Evolutionary conservation across 2,797 vertebrate species (phyloP).

Genomic region (Sebastes umbrosus): DNA sequence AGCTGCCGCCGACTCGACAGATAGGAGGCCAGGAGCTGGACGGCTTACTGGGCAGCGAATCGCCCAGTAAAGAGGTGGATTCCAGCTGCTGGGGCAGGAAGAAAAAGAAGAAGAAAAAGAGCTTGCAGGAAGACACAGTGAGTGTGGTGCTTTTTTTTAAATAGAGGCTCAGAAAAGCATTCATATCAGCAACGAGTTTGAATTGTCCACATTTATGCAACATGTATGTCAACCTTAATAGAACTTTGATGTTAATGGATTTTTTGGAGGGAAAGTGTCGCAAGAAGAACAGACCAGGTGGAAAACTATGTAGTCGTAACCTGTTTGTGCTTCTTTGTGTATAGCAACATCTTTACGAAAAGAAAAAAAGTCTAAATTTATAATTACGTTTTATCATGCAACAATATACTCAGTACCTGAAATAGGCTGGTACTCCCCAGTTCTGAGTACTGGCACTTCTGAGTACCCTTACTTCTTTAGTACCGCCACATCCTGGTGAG

Average conservation of each 20-base stretch:
- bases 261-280: background rate
- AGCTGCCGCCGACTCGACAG: constrained; percentile 90
- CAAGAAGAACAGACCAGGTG: background rate
- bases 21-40: constrained; percentile 90
- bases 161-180: background rate
- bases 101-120: constrained; percentile 96
- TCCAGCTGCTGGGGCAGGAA: constrained; percentile 98
- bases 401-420: background rate
- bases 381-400: background rate
- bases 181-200: background rate
- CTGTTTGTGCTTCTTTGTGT: background rate
- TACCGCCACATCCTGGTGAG: too few relatives aligned
- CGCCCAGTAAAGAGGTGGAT: constrained; percentile 91
- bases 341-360: background rate
- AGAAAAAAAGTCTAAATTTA: background rate
- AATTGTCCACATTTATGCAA: background rate
- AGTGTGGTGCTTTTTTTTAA: constrained; percentile 37
- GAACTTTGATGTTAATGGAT: background rate
- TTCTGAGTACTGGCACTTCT: too few relatives aligned
- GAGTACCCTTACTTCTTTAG: too few relatives aligned
- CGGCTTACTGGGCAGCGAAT: constrained; percentile 89
- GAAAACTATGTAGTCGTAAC: background rate
- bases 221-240: background rate
- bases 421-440: too few relatives aligned
- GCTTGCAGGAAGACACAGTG: constrained; percentile 91